These are phyloP conservation scores for Pemphigus obesinymphae DNA, from an alignment of 1,140 invertebrate species.

Conservation along the genomic window DNA sequence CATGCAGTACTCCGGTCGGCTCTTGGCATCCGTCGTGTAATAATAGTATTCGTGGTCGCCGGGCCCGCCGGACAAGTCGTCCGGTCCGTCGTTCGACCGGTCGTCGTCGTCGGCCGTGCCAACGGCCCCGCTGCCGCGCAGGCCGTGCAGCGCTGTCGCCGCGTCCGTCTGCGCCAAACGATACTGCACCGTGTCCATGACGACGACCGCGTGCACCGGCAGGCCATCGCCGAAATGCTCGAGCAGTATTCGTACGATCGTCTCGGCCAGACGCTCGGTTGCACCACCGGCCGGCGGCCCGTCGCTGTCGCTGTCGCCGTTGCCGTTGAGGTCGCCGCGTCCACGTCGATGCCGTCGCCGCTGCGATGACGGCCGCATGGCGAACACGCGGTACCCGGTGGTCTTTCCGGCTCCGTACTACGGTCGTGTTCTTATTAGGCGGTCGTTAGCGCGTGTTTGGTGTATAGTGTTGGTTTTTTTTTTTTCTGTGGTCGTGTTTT, in stretches of 20 bases:
- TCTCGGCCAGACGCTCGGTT: no score
- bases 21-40: neutral
- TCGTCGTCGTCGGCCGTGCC: no score
- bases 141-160: neutral
- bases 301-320: no score
- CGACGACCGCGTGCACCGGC: constrained; percentile 13
- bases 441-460: no score
- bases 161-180: neutral
- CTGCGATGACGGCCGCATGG: neutral
- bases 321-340: no score
- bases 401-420: no score
- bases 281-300: no score
- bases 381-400: neutral
- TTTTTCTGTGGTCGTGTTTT: no score
- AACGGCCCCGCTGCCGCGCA: no score
- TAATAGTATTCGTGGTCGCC: no score
- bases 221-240: neutral
- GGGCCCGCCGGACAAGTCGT: neutral
- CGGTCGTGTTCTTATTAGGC: no score
- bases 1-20: neutral
- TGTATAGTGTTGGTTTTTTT: no score
- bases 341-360: neutral
- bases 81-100: neutral
- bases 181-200: constrained; percentile 19
- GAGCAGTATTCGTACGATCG: neutral